Base-by-base conservation (phyloP, 2,888 invertebrate species). In the Aphidius colemani region DNA sequence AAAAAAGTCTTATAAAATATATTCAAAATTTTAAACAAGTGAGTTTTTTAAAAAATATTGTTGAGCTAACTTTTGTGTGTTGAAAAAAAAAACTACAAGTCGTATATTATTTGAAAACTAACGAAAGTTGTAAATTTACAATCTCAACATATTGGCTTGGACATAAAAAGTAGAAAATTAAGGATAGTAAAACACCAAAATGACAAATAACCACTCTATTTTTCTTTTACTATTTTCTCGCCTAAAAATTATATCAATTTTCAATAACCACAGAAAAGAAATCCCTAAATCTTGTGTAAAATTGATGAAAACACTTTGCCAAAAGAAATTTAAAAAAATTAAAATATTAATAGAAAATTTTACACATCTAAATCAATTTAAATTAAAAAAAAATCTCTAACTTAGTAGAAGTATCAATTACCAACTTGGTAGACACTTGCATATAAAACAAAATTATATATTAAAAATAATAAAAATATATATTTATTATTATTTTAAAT, bases 161-260 rank as follows among this genome's bases (percentile, higher is more conserved):
- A 78, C 75, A 77, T n/a, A 49, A 39, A 43, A 41, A 77, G 75
- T 74, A 74, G 78, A 77, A 79, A 80, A 80, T 80, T 79, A 79
- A 80, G 80, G 78, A 78, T 80, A 79, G 77, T 80, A 80, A 80
- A 80, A 80, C 79, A 80, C 75, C 77, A 76, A 72, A 72, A 74
- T 76, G 76, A 78, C 78, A 76, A 56, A 56, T 44, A 43, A 58
- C 59, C 53, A 30, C 30, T 39, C 49, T 18, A 46, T 18, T 61
- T 44, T 51, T 53, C 63, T 9, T 44, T 43, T 43, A 10, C 56
- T 30, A 57, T 39, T 49, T 9, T 49, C 39, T 57, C 61, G 58
- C 45, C 46, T 39, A 57, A 57, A 45, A 46, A 40, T 48, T 30
- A 39, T 30, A 46, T 40, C 65, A 63, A 64, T 59, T 57, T 59